phyloP scores from a whole-genome alignment of 2,797 vertebrate species.

The Mastacembelus armatus region DNA sequence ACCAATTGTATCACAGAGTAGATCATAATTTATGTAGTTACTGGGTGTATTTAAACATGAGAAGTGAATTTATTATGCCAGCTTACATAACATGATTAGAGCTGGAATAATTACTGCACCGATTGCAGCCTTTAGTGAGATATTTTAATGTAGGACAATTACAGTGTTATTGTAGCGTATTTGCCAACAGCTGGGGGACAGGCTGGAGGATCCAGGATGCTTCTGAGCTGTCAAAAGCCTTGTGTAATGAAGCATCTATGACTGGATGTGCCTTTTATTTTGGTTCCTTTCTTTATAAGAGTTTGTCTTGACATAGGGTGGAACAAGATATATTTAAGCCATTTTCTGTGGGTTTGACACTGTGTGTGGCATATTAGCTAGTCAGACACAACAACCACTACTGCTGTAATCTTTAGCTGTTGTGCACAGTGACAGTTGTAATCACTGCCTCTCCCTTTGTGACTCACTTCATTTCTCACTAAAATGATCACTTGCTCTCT shows the following conservation, averaged over 20 bases:
- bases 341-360: conserved; percentile 8
- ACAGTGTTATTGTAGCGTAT: conserved; percentile 20
- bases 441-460: conserved; percentile 57
- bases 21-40: not conserved
- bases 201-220: conserved; percentile 9
- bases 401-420: conserved; percentile 42
- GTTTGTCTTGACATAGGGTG: not conserved
- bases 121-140: conserved; percentile 23
- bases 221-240: conserved; percentile 2
- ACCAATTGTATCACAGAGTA: not conserved
- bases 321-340: not conserved
- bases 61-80: conserved; percentile 25
- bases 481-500: conserved; percentile 62
- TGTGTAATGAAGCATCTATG: conserved; percentile 13
- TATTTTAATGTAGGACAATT: conserved; percentile 41
- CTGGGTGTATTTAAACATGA: conserved; percentile 21
- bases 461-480: conserved; percentile 58
- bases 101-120: conserved; percentile 21
- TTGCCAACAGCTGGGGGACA: conserved; percentile 35
- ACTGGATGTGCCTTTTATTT: not conserved
- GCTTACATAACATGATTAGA: conserved; percentile 39
- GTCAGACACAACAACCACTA: conserved; percentile 19
- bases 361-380: conserved; percentile 31
- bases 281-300: not conserved
- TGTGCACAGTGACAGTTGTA: conserved; percentile 47